Evolutionary conservation across 2,113 vertebrate genomes (phyloP), one percentile per base, ranked within the genome.

Genomic region (Rhinichthys klamathensis): DNA sequence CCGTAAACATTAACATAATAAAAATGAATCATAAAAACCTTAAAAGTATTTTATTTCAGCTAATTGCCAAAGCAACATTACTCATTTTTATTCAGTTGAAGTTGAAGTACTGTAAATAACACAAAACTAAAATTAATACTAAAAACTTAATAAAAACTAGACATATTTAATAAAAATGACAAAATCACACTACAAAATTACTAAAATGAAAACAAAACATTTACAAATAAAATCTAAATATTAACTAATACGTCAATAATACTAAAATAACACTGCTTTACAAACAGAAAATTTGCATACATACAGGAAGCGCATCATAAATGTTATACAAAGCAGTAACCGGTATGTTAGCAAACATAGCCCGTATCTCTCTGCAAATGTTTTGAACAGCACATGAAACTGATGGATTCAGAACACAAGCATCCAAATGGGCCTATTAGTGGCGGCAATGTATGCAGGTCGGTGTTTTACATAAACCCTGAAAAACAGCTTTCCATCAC

Each of bases 391-490:
- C 69, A 86, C 15, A n/a, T 18, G 21, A 44, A 79, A 67, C 21
- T 9, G 78, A 85, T 87, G 51, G 78, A 87, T 84, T 83, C 56
- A 60, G 35, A 82, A 73, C 46, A 82, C 70, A 84, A 38, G 60
- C 78, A 80, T 69, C 11, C 49, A 70, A 83, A 85, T 44, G 80
- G 69, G 32, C 56, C 74, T 61, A 88, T 86, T 89, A 86, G 75
- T 32, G 41, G 25, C 35, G 18, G 23, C 80, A 86, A 72, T 85
- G 83, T 83, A 84, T 86, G 82, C 77, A 84, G 76, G 41, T n/a
- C 25, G 63, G 80, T 56, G 56, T 58, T 25, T 44, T 35, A 87
- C 79, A 83, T 83, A 83, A 84, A 77, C 54, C 69, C 80, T 73
- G 49, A 58, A 73, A 79, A 89, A 49, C 65, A 44, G 86, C 82